These are phyloP conservation scores for Pseudorasbora parva DNA, from an alignment of 2,113 vertebrate species.

Conservation along the genomic window DNA sequence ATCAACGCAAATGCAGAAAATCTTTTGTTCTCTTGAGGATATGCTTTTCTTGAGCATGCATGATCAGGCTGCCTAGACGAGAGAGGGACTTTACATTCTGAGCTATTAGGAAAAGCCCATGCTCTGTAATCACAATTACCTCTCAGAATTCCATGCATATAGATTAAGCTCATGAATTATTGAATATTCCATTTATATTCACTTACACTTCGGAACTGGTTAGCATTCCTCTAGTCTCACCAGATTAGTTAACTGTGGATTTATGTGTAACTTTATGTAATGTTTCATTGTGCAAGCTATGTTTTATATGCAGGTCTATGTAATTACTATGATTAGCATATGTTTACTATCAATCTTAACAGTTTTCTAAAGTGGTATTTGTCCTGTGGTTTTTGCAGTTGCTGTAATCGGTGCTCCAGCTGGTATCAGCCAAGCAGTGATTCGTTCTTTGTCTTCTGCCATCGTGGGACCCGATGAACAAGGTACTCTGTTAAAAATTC, in stretches of 20 bases:
- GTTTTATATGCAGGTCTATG: background rate
- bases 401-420: conserved; percentile 56
- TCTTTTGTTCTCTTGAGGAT: conserved; percentile 21
- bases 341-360: background rate
- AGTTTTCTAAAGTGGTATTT: background rate
- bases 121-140: conserved; percentile 37
- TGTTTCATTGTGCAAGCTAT: background rate
- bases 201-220: conserved; percentile 20
- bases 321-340: background rate
- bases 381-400: conserved; percentile 38
- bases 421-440: conserved; percentile 62
- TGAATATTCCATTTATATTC: conserved; percentile 26
- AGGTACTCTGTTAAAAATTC: conserved; percentile 43
- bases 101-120: conserved; percentile 24
- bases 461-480: conserved; percentile 63
- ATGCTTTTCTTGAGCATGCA: conserved; percentile 2
- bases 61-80: background rate
- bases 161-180: conserved; percentile 46
- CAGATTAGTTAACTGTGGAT: background rate
- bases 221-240: background rate
- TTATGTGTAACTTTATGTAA: background rate
- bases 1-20: background rate
- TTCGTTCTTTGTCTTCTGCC: conserved; percentile 62
- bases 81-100: conserved; percentile 23
- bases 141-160: conserved; percentile 35